These are phyloP conservation scores for Lates calcarifer DNA, from an alignment of 2,113 vertebrate genomes.

Conservation along the genomic window DNA sequence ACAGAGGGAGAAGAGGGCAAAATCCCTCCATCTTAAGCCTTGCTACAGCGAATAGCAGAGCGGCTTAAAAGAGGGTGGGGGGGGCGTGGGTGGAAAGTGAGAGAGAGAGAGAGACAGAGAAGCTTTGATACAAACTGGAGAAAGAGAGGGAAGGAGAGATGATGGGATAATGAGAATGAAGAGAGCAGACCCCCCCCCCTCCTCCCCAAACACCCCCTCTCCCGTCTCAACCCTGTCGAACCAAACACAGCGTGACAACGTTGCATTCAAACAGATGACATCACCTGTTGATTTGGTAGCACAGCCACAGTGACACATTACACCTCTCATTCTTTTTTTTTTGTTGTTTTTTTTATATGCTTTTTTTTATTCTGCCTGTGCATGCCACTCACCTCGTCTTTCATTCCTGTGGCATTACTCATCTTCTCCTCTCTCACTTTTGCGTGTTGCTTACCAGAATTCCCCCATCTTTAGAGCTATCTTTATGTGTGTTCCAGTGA, in stretches of 20 bases:
- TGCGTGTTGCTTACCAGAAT: slow-evolving; percentile 21
- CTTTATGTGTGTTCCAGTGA: slow-evolving; percentile 22
- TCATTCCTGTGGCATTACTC: slow-evolving; percentile 53
- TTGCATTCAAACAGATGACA: slow-evolving; percentile 63
- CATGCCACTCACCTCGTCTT: slow-evolving; percentile 37
- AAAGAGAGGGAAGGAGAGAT: slow-evolving; percentile 53
- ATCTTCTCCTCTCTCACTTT: slow-evolving; percentile 28
- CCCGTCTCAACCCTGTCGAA: slow-evolving; percentile 12
- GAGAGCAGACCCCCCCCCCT: slow-evolving; percentile 33
- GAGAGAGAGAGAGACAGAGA: slow-evolving; percentile 42
- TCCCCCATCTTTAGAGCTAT: slow-evolving; percentile 11
- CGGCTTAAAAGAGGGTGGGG: slow-evolving; percentile 55
- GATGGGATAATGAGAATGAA: slow-evolving; percentile 67
- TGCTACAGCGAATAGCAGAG: slow-evolving; percentile 62
- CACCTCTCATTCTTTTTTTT: slow-evolving; percentile 13
- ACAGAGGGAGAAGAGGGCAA: slow-evolving; percentile 53
- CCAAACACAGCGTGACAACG: slow-evolving; percentile 32
- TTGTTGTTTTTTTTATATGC: background rate
- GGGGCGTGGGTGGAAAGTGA: background rate
- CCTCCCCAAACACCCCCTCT: slow-evolving; percentile 4
- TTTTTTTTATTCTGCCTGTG: slow-evolving; percentile 12
- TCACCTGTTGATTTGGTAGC: slow-evolving; percentile 76
- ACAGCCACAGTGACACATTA: slow-evolving; percentile 41
- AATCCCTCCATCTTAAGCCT: slow-evolving; percentile 74
- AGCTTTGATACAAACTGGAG: slow-evolving; percentile 55